Evolutionary conservation across 2,888 invertebrate genomes (phyloP).

Genomic region (Pyrgus malvae): DNA sequence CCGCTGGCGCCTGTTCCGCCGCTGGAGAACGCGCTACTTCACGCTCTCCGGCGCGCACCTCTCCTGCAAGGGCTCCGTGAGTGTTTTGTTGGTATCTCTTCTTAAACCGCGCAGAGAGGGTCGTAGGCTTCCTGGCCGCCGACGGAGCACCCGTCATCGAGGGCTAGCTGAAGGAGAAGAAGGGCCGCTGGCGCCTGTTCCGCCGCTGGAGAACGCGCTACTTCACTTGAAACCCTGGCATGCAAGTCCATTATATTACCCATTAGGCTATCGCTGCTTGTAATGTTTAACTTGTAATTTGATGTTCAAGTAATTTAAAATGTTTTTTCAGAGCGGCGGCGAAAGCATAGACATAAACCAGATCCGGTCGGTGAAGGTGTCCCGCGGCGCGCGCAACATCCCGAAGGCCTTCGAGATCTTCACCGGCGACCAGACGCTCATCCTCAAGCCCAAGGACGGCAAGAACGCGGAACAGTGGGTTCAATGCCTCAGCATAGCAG

Average conservation of each 20-base stretch:
- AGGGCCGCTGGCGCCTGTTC: conserved; percentile 95
- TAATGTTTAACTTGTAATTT: too few species aligned
- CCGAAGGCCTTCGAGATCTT: conserved; percentile 98
- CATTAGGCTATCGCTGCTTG: too few species aligned
- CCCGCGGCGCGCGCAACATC: conserved; percentile 94
- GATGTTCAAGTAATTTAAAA: neutral
- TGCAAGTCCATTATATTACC: too few species aligned
- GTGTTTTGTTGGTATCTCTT: conserved; percentile 87
- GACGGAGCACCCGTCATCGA: conserved; percentile 94
- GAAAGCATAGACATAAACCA: conserved; percentile 95
- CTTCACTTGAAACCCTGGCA: too few species aligned
- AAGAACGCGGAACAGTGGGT: conserved; percentile 98
- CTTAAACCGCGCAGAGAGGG: conserved; percentile 95
- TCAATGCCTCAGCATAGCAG: conserved; percentile 95
- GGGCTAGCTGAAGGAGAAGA: conserved; percentile 95
- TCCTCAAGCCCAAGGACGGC: conserved; percentile 96
- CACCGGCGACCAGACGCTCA: conserved; percentile 94
- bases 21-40: conserved; percentile 97
- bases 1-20: conserved; percentile 93
- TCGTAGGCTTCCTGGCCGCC: conserved; percentile 90
- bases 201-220: conserved; percentile 96
- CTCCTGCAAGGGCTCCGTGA: conserved; percentile 91
- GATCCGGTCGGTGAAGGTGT: conserved; percentile 96
- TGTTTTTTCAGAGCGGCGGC: conserved; percentile 86
- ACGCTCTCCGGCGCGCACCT: conserved; percentile 96